These are phyloP conservation scores for Atherinomorus stipes DNA, from an alignment of 2,113 vertebrate genomes.

Conservation along the genomic window DNA sequence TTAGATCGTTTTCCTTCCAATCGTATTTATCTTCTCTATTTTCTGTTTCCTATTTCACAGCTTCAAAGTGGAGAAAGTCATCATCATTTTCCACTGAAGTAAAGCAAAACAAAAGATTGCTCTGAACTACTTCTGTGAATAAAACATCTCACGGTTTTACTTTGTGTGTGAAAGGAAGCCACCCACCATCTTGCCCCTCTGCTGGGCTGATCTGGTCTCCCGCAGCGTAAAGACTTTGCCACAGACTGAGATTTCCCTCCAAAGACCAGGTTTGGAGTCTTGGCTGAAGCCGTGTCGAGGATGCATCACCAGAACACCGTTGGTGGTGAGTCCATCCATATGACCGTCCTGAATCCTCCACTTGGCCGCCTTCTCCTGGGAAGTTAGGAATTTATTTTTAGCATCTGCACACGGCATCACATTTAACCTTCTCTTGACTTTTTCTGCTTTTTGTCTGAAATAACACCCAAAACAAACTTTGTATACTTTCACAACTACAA, in stretches of 20 bases:
- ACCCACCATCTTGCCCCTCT: slow-evolving; percentile 91
- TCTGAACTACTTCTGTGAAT: too few relatives aligned
- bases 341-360: slow-evolving; percentile 92
- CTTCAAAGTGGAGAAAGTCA: too few relatives aligned
- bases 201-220: slow-evolving; percentile 92
- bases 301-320: slow-evolving; percentile 95
- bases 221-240: slow-evolving; percentile 93
- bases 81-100: too few relatives aligned
- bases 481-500: too few relatives aligned
- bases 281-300: slow-evolving; percentile 91
- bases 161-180: not conserved
- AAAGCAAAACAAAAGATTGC: too few relatives aligned
- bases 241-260: slow-evolving; percentile 96
- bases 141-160: not conserved
- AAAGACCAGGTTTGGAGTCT: slow-evolving; percentile 90
- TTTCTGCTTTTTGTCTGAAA: too few relatives aligned
- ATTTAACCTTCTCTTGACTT: too few relatives aligned
- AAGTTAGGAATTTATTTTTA: not conserved
- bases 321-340: slow-evolving; percentile 97
- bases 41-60: too few relatives aligned
- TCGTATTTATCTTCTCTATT: too few relatives aligned
- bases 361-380: slow-evolving; percentile 94
- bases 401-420: not conserved
- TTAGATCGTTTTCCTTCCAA: too few relatives aligned
- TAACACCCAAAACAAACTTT: too few relatives aligned